A percentile compares a stretch with the other conserved stretches of the same genome.
Evolutionary conservation across 2,797 vertebrate species (phyloP).

Genomic region (Choloepus didactylus): DNA sequence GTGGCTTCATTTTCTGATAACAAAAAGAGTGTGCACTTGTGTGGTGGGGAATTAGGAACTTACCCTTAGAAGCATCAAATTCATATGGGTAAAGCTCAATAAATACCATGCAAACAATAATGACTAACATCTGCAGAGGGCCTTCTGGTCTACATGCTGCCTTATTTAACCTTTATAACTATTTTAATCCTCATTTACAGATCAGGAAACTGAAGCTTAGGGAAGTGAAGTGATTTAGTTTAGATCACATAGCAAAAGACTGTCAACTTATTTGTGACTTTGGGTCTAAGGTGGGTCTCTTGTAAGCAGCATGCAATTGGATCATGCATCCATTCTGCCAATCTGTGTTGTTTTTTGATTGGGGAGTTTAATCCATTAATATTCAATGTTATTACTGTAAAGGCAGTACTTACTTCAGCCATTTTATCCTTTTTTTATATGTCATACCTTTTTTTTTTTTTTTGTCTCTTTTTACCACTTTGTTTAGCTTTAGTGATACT

Average conservation of each 20-base stretch:
- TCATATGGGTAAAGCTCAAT: background rate
- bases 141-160: background rate
- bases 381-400: no score
- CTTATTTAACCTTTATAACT: background rate
- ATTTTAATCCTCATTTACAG: conserved; percentile 31
- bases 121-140: background rate
- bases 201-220: background rate
- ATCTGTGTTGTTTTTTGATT: no score
- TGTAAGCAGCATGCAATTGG: no score
- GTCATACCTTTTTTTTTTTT: no score
- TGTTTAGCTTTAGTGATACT: no score
- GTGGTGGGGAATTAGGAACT: background rate
- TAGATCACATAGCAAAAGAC: background rate
- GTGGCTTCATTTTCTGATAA: background rate
- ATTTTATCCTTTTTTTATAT: no score
- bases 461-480: no score
- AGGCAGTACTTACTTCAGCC: no score
- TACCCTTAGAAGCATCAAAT: background rate
- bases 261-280: no score
- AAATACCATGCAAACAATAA: background rate
- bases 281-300: no score
- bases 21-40: background rate
- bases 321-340: no score
- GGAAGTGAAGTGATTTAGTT: conserved; percentile 25
- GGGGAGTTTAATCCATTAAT: no score